These are phyloP conservation scores for Bujurquina vittata DNA, from an alignment of 2,113 vertebrate species.

Conservation along the genomic window DNA sequence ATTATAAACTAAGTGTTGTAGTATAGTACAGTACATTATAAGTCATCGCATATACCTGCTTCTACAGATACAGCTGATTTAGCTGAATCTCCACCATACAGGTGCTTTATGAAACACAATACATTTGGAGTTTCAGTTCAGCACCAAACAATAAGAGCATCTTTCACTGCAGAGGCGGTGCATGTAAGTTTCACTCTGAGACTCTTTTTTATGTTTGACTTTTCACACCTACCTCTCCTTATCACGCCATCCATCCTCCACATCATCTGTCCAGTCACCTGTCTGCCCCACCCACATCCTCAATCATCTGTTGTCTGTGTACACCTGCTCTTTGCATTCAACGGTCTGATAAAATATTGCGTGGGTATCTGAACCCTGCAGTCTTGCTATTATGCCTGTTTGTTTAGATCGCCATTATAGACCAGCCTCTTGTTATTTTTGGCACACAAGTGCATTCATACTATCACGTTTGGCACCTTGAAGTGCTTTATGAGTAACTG, in stretches of 20 bases:
- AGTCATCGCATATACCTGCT: background rate
- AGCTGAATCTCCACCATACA: background rate
- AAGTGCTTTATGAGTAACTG: background rate
- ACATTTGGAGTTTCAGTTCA: background rate
- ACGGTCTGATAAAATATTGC: background rate
- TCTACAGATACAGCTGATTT: background rate
- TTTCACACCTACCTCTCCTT: background rate
- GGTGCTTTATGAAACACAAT: background rate
- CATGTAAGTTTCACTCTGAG: conserved; percentile 1
- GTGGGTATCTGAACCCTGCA: background rate
- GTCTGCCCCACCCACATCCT: background rate
- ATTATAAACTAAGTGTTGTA: too few species aligned
- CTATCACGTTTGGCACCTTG: background rate
- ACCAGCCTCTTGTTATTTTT: background rate
- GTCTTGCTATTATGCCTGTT: background rate
- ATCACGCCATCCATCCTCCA: background rate
- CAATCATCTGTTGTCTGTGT: background rate
- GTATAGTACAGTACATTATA: too few species aligned
- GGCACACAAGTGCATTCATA: background rate
- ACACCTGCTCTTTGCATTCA: background rate
- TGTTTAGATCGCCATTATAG: background rate
- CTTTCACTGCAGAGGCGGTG: background rate
- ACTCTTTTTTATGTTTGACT: background rate
- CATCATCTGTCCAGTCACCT: background rate
- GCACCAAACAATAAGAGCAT: background rate